Percentiles rank a stretch among this genome's conserved stretches.
Evolutionary conservation across 2,113 vertebrate genomes (phyloP).

Genomic region (Sorex araneus): DNA sequence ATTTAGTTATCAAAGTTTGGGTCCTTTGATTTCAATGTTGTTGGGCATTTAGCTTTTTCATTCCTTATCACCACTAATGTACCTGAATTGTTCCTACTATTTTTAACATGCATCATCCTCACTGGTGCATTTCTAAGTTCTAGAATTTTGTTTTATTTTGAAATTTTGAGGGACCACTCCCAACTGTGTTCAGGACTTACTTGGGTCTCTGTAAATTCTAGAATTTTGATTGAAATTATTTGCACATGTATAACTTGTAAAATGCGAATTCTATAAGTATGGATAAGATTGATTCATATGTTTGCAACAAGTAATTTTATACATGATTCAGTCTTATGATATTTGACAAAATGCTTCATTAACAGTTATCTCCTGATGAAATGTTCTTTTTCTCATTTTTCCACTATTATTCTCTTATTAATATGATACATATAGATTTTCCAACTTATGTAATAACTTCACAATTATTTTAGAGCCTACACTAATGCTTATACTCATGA

Average conservation of each 20-base stretch:
- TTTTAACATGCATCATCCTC: too few species aligned
- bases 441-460: neutral
- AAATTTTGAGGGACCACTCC: too few species aligned
- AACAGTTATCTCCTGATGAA: neutral
- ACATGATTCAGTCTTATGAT: conserved; percentile 2
- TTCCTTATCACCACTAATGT: too few species aligned
- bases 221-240: neutral
- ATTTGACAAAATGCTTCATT: neutral
- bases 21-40: too few species aligned
- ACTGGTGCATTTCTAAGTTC: too few species aligned
- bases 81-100: too few species aligned
- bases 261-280: neutral
- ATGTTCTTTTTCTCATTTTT: neutral
- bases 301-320: neutral
- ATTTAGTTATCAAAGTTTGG: too few species aligned
- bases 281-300: neutral
- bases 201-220: neutral
- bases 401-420: conserved; percentile 3
- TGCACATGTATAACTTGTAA: neutral
- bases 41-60: too few species aligned
- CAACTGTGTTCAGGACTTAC: too few species aligned
- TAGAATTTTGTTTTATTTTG: too few species aligned
- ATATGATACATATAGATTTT: neutral
- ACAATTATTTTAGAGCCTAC: neutral
- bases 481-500: neutral